Evolutionary conservation across 2,888 invertebrate genomes (phyloP).

Genomic region (Flexamia atlantica): DNA sequence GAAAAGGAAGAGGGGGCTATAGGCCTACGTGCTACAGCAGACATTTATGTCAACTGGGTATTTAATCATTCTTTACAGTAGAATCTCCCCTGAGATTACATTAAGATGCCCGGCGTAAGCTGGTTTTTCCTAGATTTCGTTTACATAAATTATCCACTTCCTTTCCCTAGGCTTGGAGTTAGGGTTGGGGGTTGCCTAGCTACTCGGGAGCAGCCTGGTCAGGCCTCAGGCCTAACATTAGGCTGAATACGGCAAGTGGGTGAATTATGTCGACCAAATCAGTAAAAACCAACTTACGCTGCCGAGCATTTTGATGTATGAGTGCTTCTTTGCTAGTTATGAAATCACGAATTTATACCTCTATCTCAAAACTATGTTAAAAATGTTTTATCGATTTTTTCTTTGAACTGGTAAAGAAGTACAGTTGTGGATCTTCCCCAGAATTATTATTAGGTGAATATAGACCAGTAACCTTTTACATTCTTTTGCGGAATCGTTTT

Average conservation of each 20-base stretch:
- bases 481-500: no score
- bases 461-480: no score
- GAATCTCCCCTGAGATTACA: background rate
- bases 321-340: conserved; percentile 1
- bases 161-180: background rate
- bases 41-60: no score
- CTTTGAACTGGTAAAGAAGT: background rate
- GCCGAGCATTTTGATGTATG: conserved; percentile 1
- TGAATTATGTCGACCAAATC: conserved; percentile 39
- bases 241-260: conserved; percentile 9
- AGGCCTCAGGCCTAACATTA: background rate
- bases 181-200: background rate
- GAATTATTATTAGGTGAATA: no score
- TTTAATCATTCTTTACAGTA: no score
- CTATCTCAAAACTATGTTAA: no score
- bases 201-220: background rate
- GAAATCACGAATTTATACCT: no score
- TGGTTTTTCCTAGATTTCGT: conserved; percentile 39
- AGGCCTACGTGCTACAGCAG: no score
- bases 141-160: conserved; percentile 58
- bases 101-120: conserved; percentile 29
- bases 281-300: conserved; percentile 17
- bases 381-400: no score
- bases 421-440: no score
- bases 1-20: no score